Base-by-base conservation (phyloP, 1,140 invertebrate genomes). In the Zaprionus kolodkinae region DNA sequence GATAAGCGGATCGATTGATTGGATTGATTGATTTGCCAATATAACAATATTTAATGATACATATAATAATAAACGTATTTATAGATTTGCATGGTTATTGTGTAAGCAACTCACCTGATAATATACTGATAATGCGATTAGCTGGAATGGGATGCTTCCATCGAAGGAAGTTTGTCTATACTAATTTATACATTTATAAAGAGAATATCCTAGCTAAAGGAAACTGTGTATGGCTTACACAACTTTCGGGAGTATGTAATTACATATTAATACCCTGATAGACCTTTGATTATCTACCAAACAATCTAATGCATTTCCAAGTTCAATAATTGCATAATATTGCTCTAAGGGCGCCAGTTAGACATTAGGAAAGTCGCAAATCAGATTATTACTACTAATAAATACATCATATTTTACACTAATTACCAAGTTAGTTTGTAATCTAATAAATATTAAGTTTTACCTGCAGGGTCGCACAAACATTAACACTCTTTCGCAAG, bases 1-100 rank as follows among this genome's bases (percentile, higher is more conserved):
- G 72, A 75, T 71, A 71, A 75, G 72, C 54, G 36, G 36, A 45
- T 45, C 40, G 40, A 65, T 65, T 64, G 43, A 66, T 60, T 60
- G 55, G 27, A 6, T 27, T 54, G 72, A 74, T 74, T 62, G 15
- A 43, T 33, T 40, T 63, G 52, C 33, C 62, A 12, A 69, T 68
- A 45, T 17, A 15, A 45, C n/a, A 45, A 45, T 30, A 30, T 30
- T 5, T 30, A 4, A 30, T 30, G 3, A 15, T 15, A 45, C 40
- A n/a, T 45, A 6, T 40, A n/a, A 21, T 21, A 6, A 38, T 55
- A 74, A 63, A 6, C 52, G 17, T 64, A 25, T 43, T 35, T 27
- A 10, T n/a, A 21, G 21, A 55, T 55, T 55, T 55, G 25, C 7
- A 63, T 5, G 45, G 35, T 15, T 30, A 54, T 64, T 64, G 30